Evolutionary conservation across 2,113 vertebrate species (phyloP), one percentile per base, ranked within the genome.

Genomic region (Dipodomys stephensi): DNA sequence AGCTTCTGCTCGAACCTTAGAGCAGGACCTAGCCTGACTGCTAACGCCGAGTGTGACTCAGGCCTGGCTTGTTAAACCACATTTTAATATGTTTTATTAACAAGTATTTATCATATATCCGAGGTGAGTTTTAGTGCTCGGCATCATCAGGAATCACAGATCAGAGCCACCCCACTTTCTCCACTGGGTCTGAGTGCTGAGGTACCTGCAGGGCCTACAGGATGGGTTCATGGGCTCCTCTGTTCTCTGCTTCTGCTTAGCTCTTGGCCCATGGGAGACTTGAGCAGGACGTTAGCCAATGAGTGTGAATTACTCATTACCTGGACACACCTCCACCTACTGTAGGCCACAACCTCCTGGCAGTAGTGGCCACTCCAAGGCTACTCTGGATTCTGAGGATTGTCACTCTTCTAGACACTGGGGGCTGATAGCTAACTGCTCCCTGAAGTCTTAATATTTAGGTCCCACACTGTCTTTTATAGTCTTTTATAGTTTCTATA

Each of bases 211-310:
- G 32, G 23, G 39, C 46, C 44, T 25, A 0, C 13, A 13, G 62
- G 65, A 79, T 81, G 12, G 79, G 46, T 22, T 39, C 44, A 27
- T 20, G 62, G 46, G 39, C 35, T 77, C 53, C 10, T 80, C 74
- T 94, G 64, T 53, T 32, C n/a, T 72, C 73, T 87, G 8, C 57
- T 88, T 90, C 28, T 53, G 44, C 20, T 15, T 91, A 93, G 39
- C 18, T 73, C 86, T 68, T 91, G 64, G 49, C 68, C 30, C n/a
- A 1, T n/a, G 22, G 81, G 35, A 81, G 7, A 1, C 44, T 72
- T 30, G 6, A 69, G 6, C 28, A 69, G 44, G n/a, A 93, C 22
- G 15, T 44, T 20, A 25, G 7, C 60, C 79, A 46, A 32, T 15
- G 46, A 53, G 19, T 65, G 9, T 69, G 64, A 76, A 7, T 76